These are phyloP conservation scores for Hydrocynus forskahlii DNA, from an alignment of 2,797 vertebrate species.

Conservation along the genomic window DNA sequence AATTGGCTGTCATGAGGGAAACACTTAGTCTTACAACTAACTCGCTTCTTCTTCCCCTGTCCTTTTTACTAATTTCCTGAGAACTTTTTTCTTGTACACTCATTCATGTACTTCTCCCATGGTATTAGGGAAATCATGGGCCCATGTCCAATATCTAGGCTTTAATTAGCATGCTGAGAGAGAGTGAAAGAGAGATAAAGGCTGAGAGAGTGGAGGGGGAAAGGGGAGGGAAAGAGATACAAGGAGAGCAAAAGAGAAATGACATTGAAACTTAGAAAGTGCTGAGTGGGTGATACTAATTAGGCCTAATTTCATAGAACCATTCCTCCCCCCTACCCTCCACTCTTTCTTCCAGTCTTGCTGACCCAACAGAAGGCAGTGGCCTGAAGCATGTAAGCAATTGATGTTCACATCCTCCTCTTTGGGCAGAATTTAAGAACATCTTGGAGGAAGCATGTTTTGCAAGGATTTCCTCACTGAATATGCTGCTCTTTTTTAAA, in stretches of 20 bases:
- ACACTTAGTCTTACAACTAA: conserved; percentile 47
- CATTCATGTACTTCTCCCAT: conserved; percentile 34
- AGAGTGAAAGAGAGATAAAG: conserved; percentile 42
- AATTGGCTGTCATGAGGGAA: conserved; percentile 44
- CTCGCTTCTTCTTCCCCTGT: conserved; percentile 31
- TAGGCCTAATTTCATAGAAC: conserved; percentile 64
- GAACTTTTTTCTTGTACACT: conserved; percentile 29
- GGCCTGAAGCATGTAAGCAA: conserved; percentile 23
- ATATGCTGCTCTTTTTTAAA: too few relatives aligned
- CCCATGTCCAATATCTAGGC: conserved; percentile 77
- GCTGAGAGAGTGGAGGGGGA: conserved; percentile 37
- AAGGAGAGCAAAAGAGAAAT: conserved; percentile 46
- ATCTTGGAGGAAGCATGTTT: too few relatives aligned
- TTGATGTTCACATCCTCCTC: too few relatives aligned
- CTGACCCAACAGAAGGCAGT: conserved; percentile 31
- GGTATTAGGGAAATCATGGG: conserved; percentile 71
- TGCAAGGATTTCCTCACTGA: too few relatives aligned
- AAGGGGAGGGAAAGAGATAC: conserved; percentile 64
- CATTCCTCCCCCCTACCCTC: conserved; percentile 52
- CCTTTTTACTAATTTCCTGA: conserved; percentile 18
- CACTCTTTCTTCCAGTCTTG: conserved; percentile 13
- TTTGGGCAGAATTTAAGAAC: too few relatives aligned
- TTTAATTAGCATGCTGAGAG: conserved; percentile 74
- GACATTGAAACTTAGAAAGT: conserved; percentile 63
- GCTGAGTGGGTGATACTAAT: conserved; percentile 69